Base-by-base conservation (phyloP, 2,888 invertebrate genomes). In the Apamea monoglypha region DNA sequence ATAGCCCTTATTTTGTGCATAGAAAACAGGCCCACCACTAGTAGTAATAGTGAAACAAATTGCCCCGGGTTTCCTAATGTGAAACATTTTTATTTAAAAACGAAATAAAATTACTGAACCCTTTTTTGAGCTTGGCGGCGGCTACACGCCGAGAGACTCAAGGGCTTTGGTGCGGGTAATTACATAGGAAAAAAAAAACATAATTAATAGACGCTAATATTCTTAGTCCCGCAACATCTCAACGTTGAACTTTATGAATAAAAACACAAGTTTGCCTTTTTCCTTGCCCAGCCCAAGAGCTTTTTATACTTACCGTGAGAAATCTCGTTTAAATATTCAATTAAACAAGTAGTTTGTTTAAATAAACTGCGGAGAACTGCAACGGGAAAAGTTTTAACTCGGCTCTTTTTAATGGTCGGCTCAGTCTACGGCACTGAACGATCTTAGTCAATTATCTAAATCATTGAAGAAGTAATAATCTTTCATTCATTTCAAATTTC, bases 401-500 rank as follows among this genome's bases (percentile, higher is more conserved):
- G 61, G 56, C 74, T 69, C 77, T 61, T 80, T 76, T 77, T 80
- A 85, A 85, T 82, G 53, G 61, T 69, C 66, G 18, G 66, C 59
- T 82, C 74, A 29, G 67, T 78, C 56, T 74, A 32, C 53, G 32
- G 59, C 72, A 76, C 72, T 76, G 36, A 71, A 63, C 64, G 71
- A 81, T 78, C 79, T 66, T 53, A 74, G 80, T 74, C 88, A 92
- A 91, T 92, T 91, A 92, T 90, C 90, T 88, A 89, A 91, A 90
- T 90, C 89, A 90, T 75, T 84, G 74, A 81, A 86, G 88, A 88
- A 84, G 89, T 90, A 89, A 90, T 90, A 89, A 90, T 90, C 83
- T 86, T 87, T 89, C 85, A 82, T 89, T 89, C 84, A 88, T 87
- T 89, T 90, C 87, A 89, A 80, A 83, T 85, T 88, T 82, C 84